Evolutionary conservation across 2,888 invertebrate genomes (phyloP), one percentile per base, ranked within the genome.

Genomic region (Synergus japonicus): DNA sequence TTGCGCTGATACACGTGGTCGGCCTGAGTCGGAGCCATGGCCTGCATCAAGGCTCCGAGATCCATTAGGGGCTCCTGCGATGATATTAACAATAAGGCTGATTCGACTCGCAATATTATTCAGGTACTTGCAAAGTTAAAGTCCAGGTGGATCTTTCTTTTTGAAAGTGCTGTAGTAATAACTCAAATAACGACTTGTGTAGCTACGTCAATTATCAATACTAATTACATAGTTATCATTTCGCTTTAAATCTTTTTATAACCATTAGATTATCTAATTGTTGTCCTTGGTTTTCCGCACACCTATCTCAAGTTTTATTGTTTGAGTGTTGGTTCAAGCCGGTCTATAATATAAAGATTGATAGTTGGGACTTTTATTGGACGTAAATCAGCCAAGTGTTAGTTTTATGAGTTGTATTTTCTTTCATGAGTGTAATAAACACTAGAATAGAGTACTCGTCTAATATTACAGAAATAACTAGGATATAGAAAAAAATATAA

Each of bases 41-140:
- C 95, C 87, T 96, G 96, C 90, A 95, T 96, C 87, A 93, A 95
- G 90, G 94, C 93, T 79, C 95, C 96, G 69, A 94, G 95, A 86
- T 94, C 95, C 85, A 94, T 95, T 89, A 96, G 96, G 92, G 96
- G 96, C 88, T 96, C 96, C 86, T 95, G 94, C 84, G 96, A 97
- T 93, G 96, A 96, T 92, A 95, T 96, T 92, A 54, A 18, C 9
- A 54, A 54, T 54, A 95, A 90, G 83, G 86, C 88, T 77, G 91
- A 91, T 80, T 89, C 91, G 12, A 91, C 91, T 63, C 88, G 90
- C 65, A 91, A 87, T 79, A 88, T 90, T 22, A 83, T 91, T 69
- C 91, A 91, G 91, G 91, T 91, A 90, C 78, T 80, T 18, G 54
- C 58, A 49, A 69, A 69, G 29, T 54, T 15, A 8, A 9, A 1